phyloP scores from a whole-genome alignment of 2,888 invertebrate genomes.

The Leptinotarsa juncta region DNA sequence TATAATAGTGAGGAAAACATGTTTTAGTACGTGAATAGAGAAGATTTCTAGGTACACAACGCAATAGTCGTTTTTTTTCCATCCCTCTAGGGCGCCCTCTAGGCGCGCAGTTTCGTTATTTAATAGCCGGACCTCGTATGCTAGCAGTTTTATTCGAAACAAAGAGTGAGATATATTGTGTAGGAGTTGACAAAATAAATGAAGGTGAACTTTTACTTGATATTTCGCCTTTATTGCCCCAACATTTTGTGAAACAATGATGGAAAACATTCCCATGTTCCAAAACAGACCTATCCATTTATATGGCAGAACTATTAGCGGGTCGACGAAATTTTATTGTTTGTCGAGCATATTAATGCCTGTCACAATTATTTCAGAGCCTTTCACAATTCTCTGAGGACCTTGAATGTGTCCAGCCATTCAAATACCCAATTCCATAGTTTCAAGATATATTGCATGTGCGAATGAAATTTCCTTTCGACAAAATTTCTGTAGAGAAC shows the following conservation, averaged over 20 bases:
- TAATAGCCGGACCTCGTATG: too few relatives aligned
- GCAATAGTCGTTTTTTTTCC: too few relatives aligned
- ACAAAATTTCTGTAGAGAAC: constrained; percentile 21
- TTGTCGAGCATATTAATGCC: constrained; percentile 23
- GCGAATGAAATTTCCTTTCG: constrained; percentile 16
- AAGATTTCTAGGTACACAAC: too few relatives aligned
- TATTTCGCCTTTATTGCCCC: neutral
- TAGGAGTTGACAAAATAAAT: neutral
- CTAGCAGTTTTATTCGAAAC: too few relatives aligned
- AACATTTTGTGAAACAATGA: constrained; percentile 1
- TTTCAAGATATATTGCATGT: constrained; percentile 17
- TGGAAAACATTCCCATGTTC: constrained; percentile 15
- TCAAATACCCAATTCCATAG: constrained; percentile 21
- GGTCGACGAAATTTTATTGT: constrained; percentile 18
- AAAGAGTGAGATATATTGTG: neutral
- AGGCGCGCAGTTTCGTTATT: too few relatives aligned
- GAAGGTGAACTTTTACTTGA: neutral
- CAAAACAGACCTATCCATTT: neutral
- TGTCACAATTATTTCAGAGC: constrained; percentile 24
- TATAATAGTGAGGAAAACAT: too few relatives aligned
- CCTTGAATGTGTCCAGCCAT: constrained; percentile 27
- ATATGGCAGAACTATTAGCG: constrained; percentile 13
- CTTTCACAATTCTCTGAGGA: constrained; percentile 22
- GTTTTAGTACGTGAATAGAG: too few relatives aligned
- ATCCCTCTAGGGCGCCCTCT: too few relatives aligned